These are phyloP conservation scores for Campoplex nolae DNA, from an alignment of 2,888 invertebrate genomes.

Conservation along the genomic window DNA sequence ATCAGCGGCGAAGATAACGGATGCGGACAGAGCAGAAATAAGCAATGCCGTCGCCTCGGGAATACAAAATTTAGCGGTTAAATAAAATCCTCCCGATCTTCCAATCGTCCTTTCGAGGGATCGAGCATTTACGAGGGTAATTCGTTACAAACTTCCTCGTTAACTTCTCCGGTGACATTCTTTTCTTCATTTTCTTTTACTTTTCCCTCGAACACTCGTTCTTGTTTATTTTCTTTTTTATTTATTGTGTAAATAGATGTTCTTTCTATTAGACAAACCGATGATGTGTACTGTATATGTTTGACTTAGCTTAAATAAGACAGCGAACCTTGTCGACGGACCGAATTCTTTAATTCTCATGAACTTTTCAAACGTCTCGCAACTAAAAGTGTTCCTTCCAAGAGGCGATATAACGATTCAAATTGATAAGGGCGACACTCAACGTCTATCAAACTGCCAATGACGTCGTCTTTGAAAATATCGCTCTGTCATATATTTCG, in stretches of 20 bases:
- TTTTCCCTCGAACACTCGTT: conserved; percentile 3
- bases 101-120: not conserved
- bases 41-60: conserved; percentile 78
- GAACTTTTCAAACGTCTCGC: not conserved
- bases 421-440: not conserved
- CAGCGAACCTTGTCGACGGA: conserved; percentile 17
- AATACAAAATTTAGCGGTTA: conserved; percentile 77
- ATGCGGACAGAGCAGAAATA: conserved; percentile 78
- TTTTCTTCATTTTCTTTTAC: not conserved
- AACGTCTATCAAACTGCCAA: not conserved
- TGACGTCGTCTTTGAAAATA: not conserved
- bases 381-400: not conserved
- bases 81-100: conserved; percentile 44
- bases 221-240: conserved; percentile 41
- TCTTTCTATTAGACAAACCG: conserved; percentile 53
- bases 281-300: conserved; percentile 55
- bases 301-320: conserved; percentile 59
- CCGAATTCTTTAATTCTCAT: not conserved
- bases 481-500: not conserved
- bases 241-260: conserved; percentile 68
- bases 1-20: conserved; percentile 73
- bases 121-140: conserved; percentile 4
- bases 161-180: conserved; percentile 34
- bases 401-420: not conserved
- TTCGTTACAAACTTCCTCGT: conserved; percentile 17